Base-by-base conservation (phyloP, 2,888 invertebrate species). In the Oxytorus armatus region DNA sequence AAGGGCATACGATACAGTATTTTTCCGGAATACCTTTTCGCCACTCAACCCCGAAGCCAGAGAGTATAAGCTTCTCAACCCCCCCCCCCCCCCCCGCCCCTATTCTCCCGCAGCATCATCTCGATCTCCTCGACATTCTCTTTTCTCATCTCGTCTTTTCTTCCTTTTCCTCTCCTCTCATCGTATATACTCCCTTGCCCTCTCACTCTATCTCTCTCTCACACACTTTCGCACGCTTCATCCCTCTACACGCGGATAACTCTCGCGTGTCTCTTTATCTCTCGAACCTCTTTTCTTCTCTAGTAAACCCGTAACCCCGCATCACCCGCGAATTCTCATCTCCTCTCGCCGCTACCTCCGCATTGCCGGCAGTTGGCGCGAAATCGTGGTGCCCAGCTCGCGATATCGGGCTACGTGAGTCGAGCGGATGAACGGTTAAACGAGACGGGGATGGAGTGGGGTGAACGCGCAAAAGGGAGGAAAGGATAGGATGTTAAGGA, bases 361-460 rank as follows among this genome's bases (percentile, higher is more conserved):
- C 44, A 39, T 69, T 73, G 69, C 74, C 51, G 53, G 53, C 73
- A 73, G 73, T 63, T 63, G 53, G 73, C 73, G 63, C 63, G 70
- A 70, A 70, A 70, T 70, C 70, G 70, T 59, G 70, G 70, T 70
- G 70, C 70, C 57, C 70, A 16, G 70, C 57, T 57, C 53, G 59
- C 44, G 82, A 85, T 83, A 82, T 78, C 78, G 73, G 33, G 68
- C 81, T 81, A 77, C 81, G 81, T 81, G 81, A 81, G 77, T 36
- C 81, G 77, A 74, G 65, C 57, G 81, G 63, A 77, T 69, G 77
- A 73, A 76, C 79, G 79, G 72, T 72, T 76, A 80, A 80, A 80
- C 65, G 65, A 69, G 55, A 55, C 55, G 7, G 49, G 70, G 66
- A 59, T 51, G 39, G 69, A 14, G 59, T 25, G 21, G 42, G 61